phyloP scores from a whole-genome alignment of 2,797 vertebrate species.

The Odontamblyopus lacepedii region DNA sequence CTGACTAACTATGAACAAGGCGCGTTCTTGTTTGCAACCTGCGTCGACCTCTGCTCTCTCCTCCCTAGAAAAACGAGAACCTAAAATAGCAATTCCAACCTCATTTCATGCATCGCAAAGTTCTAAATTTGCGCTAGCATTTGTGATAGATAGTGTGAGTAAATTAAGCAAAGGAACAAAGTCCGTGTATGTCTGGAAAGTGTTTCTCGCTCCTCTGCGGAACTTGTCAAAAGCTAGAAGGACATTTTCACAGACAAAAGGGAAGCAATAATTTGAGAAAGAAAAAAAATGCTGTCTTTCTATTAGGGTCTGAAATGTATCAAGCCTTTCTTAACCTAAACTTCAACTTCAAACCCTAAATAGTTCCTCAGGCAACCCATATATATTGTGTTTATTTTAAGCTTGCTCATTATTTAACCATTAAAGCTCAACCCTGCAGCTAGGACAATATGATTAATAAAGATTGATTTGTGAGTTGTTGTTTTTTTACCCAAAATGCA shows the following conservation, averaged over 20 bases:
- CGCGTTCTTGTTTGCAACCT: conserved; percentile 33
- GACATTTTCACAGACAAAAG: conserved; percentile 20
- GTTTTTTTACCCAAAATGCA: background rate
- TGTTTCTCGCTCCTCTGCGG: conserved; percentile 27
- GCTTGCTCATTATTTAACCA: conserved; percentile 13
- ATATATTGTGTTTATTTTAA: background rate
- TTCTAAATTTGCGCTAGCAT: conserved; percentile 64
- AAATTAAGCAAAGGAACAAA: conserved; percentile 56
- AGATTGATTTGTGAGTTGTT: conserved; percentile 5
- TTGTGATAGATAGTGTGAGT: conserved; percentile 48
- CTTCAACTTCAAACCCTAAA: conserved; percentile 8
- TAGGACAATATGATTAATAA: background rate
- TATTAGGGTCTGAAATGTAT: conserved; percentile 15
- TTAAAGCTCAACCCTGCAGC: conserved; percentile 1
- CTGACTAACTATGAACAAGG: conserved; percentile 20
- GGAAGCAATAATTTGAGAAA: conserved; percentile 5
- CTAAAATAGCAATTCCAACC: conserved; percentile 66
- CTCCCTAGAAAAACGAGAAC: conserved; percentile 46
- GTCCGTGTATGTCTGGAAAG: conserved; percentile 52
- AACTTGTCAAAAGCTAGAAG: conserved; percentile 36
- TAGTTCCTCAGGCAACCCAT: background rate
- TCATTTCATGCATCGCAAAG: conserved; percentile 67
- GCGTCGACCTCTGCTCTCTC: conserved; percentile 28
- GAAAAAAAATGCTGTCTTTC: background rate
- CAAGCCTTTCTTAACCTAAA: conserved; percentile 10